Evolutionary conservation across 2,797 vertebrate genomes (phyloP), one percentile per base, ranked within the genome.

Genomic region (Sebastes glaucus): DNA sequence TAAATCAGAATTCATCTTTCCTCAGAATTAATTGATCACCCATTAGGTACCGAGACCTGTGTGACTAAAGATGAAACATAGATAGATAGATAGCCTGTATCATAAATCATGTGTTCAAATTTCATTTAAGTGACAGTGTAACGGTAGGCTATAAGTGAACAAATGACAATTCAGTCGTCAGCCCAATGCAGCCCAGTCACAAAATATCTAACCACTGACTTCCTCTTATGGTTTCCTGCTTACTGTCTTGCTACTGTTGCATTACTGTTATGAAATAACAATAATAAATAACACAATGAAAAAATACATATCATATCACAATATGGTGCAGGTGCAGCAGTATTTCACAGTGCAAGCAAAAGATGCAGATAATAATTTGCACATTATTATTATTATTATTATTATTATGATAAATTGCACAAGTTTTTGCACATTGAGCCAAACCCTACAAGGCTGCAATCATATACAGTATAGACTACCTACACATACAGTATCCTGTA

Each of bases 141-240:
- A 32, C 18, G 6, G 2, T 4, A 5, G 20, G 0, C 8, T 53
- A 22, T 9, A 20, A 33, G 5, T 32, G 23, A 55, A 35, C 5
- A 0, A 23, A 61, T 60, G 2, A 16, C 10, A 62, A 20, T 61
- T n/a, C 11, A 46, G 11, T n/a, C 4, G 25, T 27, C 4, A 25
- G 25, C 25, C 25, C 25, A 25, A 25, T 2, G 8, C 20, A 20
- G 46, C 22, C 25, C 11, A 23, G 13, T 28, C 23, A 33, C 2
- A 11, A 9, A 13, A n/a, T 35, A 38, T 32, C 14, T 25, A 2
- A 52, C 56, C 42, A 35, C 42, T 46, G 42, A 46, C 61, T 71
- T 81, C 60, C 72, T 65, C 27, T 35, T 77, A 25, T 70, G 69
- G 78, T 42, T 81, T 79, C 57, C 63, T 71, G 33, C 4, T 56